phyloP scores from a whole-genome alignment of 2,797 vertebrate genomes.

The Benthosema pterotum region DNA sequence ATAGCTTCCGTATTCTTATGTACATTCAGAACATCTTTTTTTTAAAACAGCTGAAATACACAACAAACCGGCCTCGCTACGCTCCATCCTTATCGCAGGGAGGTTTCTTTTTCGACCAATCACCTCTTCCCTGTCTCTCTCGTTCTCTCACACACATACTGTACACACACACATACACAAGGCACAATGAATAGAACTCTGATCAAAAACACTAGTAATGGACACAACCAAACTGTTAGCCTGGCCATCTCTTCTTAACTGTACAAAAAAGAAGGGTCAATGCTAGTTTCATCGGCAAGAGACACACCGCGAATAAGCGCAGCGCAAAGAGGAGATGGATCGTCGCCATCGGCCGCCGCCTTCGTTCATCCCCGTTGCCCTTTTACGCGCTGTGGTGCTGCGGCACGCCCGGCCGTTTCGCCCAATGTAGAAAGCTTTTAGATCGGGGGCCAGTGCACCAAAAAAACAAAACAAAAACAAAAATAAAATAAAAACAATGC shows the following conservation, averaged over 20 bases:
- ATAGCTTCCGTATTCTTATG: conserved; percentile 96
- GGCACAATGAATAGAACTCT: conserved; percentile 99
- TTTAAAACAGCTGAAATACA: conserved; percentile 91
- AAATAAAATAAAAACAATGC: too few species aligned
- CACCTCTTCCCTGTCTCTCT: conserved; percentile 46
- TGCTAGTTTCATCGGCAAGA: conserved; percentile 59
- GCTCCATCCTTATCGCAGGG: conserved; percentile 80
- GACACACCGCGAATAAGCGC: conserved; percentile 65
- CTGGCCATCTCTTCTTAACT: conserved; percentile 77
- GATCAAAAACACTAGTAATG: conserved; percentile 95
- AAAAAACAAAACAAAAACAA: too few species aligned
- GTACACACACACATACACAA: conserved; percentile 85
- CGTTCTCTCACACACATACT: conserved; percentile 27
- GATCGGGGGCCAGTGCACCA: conserved; percentile 58
- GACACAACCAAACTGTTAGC: conserved; percentile 83
- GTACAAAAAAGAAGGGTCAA: conserved; percentile 71
- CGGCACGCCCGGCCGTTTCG: conserved; percentile 41
- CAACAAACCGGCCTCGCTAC: conserved; percentile 84
- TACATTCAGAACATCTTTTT: conserved; percentile 95
- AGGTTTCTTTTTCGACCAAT: conserved; percentile 68
- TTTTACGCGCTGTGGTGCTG: too few species aligned
- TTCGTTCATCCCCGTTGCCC: conserved; percentile 43
- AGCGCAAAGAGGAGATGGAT: conserved; percentile 68
- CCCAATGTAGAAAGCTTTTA: conserved; percentile 42
- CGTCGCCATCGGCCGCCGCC: conserved; percentile 40